Conservation (phyloP, 2,797 vertebrate species). For the Spondyliosoma cantharus region DNA sequence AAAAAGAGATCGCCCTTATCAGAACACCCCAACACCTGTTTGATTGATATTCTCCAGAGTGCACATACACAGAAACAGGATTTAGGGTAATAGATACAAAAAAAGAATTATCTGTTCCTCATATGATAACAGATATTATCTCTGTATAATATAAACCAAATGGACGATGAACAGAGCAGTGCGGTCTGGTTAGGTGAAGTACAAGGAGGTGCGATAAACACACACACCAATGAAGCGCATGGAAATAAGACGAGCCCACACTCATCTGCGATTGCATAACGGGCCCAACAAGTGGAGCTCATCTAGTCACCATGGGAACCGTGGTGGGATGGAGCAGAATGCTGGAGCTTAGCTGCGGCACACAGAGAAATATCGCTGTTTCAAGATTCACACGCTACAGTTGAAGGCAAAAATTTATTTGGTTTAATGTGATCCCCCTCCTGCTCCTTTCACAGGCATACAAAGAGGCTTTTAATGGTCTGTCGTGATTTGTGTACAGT, state of each 20-base stretch:
- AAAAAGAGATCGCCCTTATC: too few relatives aligned
- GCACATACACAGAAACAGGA: too few relatives aligned
- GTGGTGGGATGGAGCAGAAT: constrained; percentile 77
- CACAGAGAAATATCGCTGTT: constrained; percentile 60
- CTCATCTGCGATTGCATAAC: constrained; percentile 83
- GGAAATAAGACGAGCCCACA: constrained; percentile 82
- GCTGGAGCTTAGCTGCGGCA: constrained; percentile 67
- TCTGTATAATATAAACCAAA: background rate
- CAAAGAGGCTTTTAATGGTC: constrained; percentile 64
- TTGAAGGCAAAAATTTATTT: constrained; percentile 63
- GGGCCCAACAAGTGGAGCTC: constrained; percentile 80
- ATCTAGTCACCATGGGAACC: constrained; percentile 84
- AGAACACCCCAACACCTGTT: too few relatives aligned
- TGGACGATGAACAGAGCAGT: constrained; percentile 21
- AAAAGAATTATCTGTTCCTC: too few relatives aligned
- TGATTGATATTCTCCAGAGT: too few relatives aligned
- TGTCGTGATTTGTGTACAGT: constrained; percentile 72
- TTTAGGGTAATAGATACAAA: too few relatives aligned
- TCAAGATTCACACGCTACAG: constrained; percentile 64
- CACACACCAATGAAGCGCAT: constrained; percentile 69
- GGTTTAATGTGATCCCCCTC: constrained; percentile 49
- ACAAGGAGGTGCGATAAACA: constrained; percentile 50
- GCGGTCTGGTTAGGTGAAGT: constrained; percentile 33
- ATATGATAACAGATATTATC: background rate
- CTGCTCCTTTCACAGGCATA: constrained; percentile 52